Percentiles rank a stretch among this genome's conserved stretches.
phyloP scores from a whole-genome alignment of 2,888 invertebrate species.

The Psylliodes chrysocephalus region DNA sequence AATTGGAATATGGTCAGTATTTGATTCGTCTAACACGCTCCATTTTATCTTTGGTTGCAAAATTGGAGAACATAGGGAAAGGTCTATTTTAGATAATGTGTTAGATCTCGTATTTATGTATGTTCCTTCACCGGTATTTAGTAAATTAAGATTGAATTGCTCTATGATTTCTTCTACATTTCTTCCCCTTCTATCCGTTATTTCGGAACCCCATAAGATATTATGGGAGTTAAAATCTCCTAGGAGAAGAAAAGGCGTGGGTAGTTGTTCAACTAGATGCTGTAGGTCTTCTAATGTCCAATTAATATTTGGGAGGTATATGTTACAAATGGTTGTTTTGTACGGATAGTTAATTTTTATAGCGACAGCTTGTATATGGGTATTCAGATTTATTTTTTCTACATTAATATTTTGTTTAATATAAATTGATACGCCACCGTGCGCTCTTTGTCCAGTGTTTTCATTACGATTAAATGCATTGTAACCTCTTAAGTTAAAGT shows the following conservation, averaged over 20 bases:
- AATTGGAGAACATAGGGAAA: background rate
- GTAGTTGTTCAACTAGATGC: slow-evolving; percentile 6
- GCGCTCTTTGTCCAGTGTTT: background rate
- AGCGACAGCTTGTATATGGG: slow-evolving; percentile 7
- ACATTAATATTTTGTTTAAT: background rate
- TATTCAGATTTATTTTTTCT: background rate
- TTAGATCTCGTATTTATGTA: background rate
- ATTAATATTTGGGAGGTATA: slow-evolving; percentile 9
- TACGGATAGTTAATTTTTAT: background rate
- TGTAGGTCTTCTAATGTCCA: slow-evolving; percentile 5
- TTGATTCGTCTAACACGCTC: background rate
- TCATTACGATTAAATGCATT: background rate
- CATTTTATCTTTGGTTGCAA: background rate
- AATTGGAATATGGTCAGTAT: background rate
- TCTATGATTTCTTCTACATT: slow-evolving; percentile 3
- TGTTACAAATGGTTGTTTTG: slow-evolving; percentile 13
- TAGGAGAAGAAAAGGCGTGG: slow-evolving; percentile 1
- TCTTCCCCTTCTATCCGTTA: background rate
- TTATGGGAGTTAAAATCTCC: slow-evolving; percentile 18
- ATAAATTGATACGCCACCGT: slow-evolving; percentile 23
- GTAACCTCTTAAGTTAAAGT: slow-evolving; percentile 8
- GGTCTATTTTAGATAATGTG: background rate
- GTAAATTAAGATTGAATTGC: background rate
- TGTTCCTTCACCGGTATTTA: slow-evolving; percentile 3
- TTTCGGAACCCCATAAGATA: slow-evolving; percentile 9